A percentile compares a stretch with the other conserved stretches of the same genome.
Evolutionary conservation across 2,888 invertebrate genomes (phyloP).

Genomic region (Carpatolechia fugitivella): DNA sequence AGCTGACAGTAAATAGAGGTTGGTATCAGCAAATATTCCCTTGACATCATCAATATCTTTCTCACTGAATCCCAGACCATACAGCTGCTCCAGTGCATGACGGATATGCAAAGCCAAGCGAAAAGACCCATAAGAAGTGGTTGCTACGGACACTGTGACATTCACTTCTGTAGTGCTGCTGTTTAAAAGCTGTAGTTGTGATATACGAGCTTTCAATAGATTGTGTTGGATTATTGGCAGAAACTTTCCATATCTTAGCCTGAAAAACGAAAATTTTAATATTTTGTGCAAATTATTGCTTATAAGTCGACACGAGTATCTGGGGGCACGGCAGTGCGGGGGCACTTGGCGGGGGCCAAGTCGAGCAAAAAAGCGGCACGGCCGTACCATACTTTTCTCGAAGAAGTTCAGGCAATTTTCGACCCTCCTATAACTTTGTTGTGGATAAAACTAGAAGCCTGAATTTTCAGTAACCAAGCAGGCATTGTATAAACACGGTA

Average conservation of each 20-base stretch:
- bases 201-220: slow-evolving; percentile 87
- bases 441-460: no score
- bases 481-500: no score
- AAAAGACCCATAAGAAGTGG: slow-evolving; percentile 88
- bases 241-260: slow-evolving; percentile 83
- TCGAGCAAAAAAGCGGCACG: no score
- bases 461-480: no score
- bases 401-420: no score
- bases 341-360: no score
- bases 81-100: slow-evolving; percentile 84
- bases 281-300: background rate
- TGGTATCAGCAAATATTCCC: slow-evolving; percentile 97
- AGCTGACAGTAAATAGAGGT: slow-evolving; percentile 92
- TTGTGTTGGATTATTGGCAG: slow-evolving; percentile 92
- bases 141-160: slow-evolving; percentile 84
- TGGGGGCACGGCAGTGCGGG: no score
- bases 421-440: no score
- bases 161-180: slow-evolving; percentile 80
- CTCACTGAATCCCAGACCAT: slow-evolving; percentile 90
- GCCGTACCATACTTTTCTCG: no score
- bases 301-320: no score
- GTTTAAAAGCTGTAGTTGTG: slow-evolving; percentile 85
- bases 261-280: slow-evolving; percentile 40
- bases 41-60: slow-evolving; percentile 98
- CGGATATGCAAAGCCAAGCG: slow-evolving; percentile 88